Evolutionary conservation across 2,113 vertebrate genomes (phyloP), one percentile per base, ranked within the genome.

Genomic region (Semnopithecus entellus): DNA sequence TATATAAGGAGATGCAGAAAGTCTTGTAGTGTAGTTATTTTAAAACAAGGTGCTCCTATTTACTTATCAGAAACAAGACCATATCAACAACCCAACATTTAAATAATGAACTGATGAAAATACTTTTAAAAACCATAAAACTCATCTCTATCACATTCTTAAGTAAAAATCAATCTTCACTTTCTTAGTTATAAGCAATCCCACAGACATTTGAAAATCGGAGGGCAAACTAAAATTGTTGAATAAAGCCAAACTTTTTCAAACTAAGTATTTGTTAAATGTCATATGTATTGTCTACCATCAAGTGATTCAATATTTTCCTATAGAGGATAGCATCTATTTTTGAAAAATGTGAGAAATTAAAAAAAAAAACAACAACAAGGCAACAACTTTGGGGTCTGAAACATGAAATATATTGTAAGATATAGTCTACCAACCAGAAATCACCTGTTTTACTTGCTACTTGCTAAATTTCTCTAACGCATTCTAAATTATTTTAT

Each of bases 191-290:
- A 13, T 72, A 68, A 81, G 22, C 61, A 97, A 82, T 25, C n/a
- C 55, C 64, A 73, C 9, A 96, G 48, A 35, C 76, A 92, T 75
- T 50, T 96, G 48, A 95, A 96, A 97, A 91, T 30, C 45, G 93
- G n/a, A 78, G 35, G 83, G 59, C n/a, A 88, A 95, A 84, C 48
- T 87, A 81, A 96, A 93, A 88, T 95, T 9, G 13, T 73, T 92
- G 30, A 96, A 80, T 94, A 88, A 84, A 88, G 35, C 38, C 43
- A 92, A 88, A 73, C 40, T 66, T 95, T 27, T 90, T 92, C 22
- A 88, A 96, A 96, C 22, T 23, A 96, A 88, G 32, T 91, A 76
- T 93, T 50, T 92, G 66, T 94, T 94, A 97, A 82, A 88, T 43
- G 57, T 80, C 23, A 48, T 66, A 68, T 20, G 64, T 35, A 83